These are phyloP conservation scores for Vombatus ursinus DNA, from an alignment of 2,113 vertebrate species.

Conservation along the genomic window DNA sequence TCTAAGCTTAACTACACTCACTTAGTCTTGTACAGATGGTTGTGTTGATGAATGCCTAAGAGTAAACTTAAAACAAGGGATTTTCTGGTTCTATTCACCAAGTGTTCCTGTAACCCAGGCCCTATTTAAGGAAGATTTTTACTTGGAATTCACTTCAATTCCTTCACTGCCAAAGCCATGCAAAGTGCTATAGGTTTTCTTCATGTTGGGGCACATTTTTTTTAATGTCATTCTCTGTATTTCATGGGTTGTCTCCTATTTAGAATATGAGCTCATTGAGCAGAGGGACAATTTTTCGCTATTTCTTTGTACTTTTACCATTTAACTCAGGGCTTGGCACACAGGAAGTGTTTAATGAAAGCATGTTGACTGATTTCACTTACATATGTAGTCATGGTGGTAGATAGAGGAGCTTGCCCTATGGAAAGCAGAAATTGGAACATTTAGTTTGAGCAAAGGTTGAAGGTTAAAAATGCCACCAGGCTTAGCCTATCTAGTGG, in stretches of 20 bases:
- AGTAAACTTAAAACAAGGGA: slow-evolving; percentile 39
- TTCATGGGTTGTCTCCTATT: not conserved
- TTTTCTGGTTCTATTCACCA: slow-evolving; percentile 1
- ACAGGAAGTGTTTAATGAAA: not conserved
- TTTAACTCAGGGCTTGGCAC: not conserved
- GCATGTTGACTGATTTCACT: not conserved
- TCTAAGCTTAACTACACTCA: slow-evolving; percentile 56
- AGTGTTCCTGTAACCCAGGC: slow-evolving; percentile 14
- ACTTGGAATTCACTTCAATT: slow-evolving; percentile 33
- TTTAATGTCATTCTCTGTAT: not conserved
- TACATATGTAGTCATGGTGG: not conserved
- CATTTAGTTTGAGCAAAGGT: not conserved
- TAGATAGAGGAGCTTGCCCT: not conserved
- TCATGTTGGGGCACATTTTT: not conserved
- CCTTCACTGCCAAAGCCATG: not conserved
- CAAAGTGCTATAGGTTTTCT: not conserved
- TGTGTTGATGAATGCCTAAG: slow-evolving; percentile 34
- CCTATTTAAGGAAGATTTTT: slow-evolving; percentile 9
- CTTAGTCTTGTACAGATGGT: slow-evolving; percentile 53
- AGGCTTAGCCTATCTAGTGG: not conserved
- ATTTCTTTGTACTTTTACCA: not conserved
- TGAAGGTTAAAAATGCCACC: not conserved
- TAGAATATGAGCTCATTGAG: not conserved
- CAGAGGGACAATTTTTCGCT: not conserved
- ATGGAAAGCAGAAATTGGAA: slow-evolving; percentile 24